phyloP scores from a whole-genome alignment of 2,888 invertebrate species.

The Apamea sordens region DNA sequence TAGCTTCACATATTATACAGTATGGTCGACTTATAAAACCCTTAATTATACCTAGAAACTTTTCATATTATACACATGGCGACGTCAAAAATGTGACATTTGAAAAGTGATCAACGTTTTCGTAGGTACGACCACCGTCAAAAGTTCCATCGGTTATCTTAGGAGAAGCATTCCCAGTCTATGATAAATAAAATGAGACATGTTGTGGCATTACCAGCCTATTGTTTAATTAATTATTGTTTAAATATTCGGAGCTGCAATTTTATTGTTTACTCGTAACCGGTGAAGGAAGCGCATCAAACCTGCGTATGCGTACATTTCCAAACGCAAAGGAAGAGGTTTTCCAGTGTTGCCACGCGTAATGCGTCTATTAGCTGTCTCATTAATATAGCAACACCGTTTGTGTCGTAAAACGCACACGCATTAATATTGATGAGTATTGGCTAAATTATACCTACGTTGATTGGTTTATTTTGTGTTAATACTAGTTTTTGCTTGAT shows the following conservation, averaged over 20 bases:
- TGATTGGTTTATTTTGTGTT: conserved; percentile 8
- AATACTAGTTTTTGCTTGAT: conserved; percentile 11
- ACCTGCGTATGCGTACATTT: conserved; percentile 32
- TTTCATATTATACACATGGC: neutral
- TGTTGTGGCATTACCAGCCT: neutral
- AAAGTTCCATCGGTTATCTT: neutral
- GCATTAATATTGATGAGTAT: conserved; percentile 53
- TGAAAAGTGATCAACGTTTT: neutral
- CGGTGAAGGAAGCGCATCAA: conserved; percentile 24
- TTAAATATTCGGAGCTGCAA: neutral
- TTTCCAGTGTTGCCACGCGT: conserved; percentile 44
- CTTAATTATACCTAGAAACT: neutral
- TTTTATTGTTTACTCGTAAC: neutral
- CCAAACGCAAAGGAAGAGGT: conserved; percentile 50
- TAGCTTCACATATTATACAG: neutral
- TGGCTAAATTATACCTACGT: conserved; percentile 25
- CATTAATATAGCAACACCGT: conserved; percentile 36
- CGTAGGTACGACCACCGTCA: too few species aligned
- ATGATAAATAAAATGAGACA: neutral
- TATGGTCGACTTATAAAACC: neutral
- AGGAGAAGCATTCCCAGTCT: too few species aligned
- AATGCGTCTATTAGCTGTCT: conserved; percentile 54
- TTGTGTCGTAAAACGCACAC: conserved; percentile 47
- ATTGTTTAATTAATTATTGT: too few species aligned
- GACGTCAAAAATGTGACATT: neutral